Base-by-base conservation (phyloP, 2,888 invertebrate species). In the Nephrotoma guestfalica region DNA sequence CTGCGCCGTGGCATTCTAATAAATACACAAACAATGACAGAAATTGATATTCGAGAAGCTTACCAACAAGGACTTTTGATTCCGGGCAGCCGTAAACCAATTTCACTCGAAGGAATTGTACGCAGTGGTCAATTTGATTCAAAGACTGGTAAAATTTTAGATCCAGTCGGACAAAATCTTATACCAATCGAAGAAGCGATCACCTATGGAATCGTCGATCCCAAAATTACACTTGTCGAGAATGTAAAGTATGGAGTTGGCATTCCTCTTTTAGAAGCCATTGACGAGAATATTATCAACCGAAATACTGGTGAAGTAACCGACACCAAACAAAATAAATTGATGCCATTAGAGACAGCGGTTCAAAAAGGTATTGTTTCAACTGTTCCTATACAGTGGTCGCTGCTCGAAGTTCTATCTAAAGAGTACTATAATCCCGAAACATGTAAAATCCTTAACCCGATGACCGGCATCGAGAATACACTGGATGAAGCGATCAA, bases 61-160 rank as follows among this genome's bases (percentile, higher is more conserved):
- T 95, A 96, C 88, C 92, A 93, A 88, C 92, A 94, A 88, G 96
- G 97, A 83, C 92, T 94, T 86, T 92, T 97, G 47, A 93, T 95
- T 84, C 93, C 95, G 41, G 93, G 94, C 86, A 93, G 94, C 71
- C 92, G 94, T 87, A 94, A 94, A 89, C 95, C 97, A 0, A 94
- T 97, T 89, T 96, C 96, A 11, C 92, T 98, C 87, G 95, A 95
- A 91, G 96, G 96, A 0, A 93, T 95, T n/a, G 93, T 96, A 87
- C 93, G 93, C 51, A 94, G 94, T 90, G 94, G 94, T 87, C 91
- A 95, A 88, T 96, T 96, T 90, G 94, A 96, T 90, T 92, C 94
- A 0, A 92, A 94, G 89, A 93, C 94, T 0, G 95, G 95, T 9
- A 94, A 93, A 90, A 94, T 97, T 57, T 93, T 92, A 88, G 97